Evolutionary conservation across 2,888 invertebrate genomes (phyloP).

Genomic region (Masnerella sp.): DNA sequence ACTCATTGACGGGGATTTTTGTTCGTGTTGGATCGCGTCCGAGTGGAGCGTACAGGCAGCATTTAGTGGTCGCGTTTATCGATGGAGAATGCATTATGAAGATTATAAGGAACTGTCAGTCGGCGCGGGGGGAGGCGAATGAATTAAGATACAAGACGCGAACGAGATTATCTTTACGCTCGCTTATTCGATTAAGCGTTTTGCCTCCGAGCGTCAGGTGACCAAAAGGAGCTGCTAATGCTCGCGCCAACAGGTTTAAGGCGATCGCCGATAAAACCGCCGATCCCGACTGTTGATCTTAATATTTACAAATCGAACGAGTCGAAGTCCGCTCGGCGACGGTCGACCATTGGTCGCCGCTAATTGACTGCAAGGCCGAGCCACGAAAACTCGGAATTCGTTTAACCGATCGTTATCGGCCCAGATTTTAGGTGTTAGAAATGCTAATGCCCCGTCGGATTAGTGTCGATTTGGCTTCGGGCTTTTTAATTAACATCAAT

Average conservation of each 20-base stretch:
- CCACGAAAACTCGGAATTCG: slow-evolving; percentile 27
- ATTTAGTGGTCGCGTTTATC: slow-evolving; percentile 58
- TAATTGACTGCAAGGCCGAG: slow-evolving; percentile 51
- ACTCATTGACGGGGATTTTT: slow-evolving; percentile 45
- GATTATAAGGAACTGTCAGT: slow-evolving; percentile 63
- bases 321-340: too few relatives aligned
- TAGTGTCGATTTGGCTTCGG: slow-evolving; percentile 41
- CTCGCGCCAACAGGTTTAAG: slow-evolving; percentile 52
- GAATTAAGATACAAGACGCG: slow-evolving; percentile 61
- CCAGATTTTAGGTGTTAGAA: slow-evolving; percentile 34
- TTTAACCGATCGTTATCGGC: slow-evolving; percentile 41
- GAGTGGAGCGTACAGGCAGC: slow-evolving; percentile 43
- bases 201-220: slow-evolving; percentile 58
- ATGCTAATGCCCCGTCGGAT: slow-evolving; percentile 44
- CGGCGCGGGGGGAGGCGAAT: slow-evolving; percentile 49
- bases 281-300: slow-evolving; percentile 47
- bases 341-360: slow-evolving; percentile 33
- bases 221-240: slow-evolving; percentile 46
- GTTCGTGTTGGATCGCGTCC: slow-evolving; percentile 26
- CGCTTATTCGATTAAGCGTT: slow-evolving; percentile 63
- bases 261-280: slow-evolving; percentile 39
- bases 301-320: slow-evolving; percentile 58
- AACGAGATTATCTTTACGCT: slow-evolving; percentile 62
- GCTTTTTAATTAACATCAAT: slow-evolving; percentile 50
- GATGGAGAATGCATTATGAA: slow-evolving; percentile 61